phyloP scores from a whole-genome alignment of 2,888 invertebrate genomes.

The Lepetodrilus schrolli region DNA sequence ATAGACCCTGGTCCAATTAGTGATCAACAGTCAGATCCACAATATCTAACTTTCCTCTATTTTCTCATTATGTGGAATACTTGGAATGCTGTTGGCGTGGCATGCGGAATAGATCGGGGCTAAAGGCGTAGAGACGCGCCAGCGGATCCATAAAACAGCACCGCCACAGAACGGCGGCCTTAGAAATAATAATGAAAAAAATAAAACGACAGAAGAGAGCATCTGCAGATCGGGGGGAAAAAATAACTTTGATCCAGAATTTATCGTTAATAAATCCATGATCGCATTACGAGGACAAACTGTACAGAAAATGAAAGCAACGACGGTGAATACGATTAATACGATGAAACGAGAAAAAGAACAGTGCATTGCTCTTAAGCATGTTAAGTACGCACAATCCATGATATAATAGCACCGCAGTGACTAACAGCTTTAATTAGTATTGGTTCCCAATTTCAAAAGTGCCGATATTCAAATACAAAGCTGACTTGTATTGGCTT shows the following conservation, averaged over 20 bases:
- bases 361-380: too few species aligned
- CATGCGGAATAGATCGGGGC: not conserved
- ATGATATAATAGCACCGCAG: too few species aligned
- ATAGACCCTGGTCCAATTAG: constrained; percentile 11
- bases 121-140: too few species aligned
- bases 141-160: not conserved
- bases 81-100: not conserved
- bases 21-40: too few species aligned
- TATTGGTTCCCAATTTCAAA: too few species aligned
- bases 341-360: too few species aligned
- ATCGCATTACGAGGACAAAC: not conserved
- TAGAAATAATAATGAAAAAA: not conserved
- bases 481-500: too few species aligned
- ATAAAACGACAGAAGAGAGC: not conserved
- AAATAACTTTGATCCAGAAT: not conserved
- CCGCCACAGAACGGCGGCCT: not conserved
- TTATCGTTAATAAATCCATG: not conserved
- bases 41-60: not conserved
- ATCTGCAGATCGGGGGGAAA: not conserved
- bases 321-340: too few species aligned
- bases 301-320: too few species aligned
- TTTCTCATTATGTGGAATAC: not conserved
- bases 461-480: too few species aligned
- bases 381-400: too few species aligned
- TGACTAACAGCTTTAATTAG: too few species aligned